phyloP scores from a whole-genome alignment of 2,888 invertebrate genomes.

The Diarsia rubi region DNA sequence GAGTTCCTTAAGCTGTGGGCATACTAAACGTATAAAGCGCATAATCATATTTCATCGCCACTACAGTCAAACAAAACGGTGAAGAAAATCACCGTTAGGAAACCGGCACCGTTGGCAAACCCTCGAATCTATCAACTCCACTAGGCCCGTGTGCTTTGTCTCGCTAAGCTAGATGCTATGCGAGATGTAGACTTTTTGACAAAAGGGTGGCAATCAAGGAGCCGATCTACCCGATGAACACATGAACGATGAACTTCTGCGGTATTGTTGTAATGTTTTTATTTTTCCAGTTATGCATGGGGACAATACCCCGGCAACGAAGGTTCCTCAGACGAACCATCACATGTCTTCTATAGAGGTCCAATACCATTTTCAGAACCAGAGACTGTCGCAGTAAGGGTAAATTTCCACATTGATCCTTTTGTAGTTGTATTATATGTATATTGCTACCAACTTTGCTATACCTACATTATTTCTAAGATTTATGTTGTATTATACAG shows the following conservation, averaged over 20 bases:
- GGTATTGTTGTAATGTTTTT: background rate
- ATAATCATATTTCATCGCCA: background rate
- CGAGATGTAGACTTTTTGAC: background rate
- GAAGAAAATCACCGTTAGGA: background rate
- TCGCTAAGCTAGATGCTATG: background rate
- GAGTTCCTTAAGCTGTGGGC: no score
- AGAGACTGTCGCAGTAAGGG: constrained; percentile 93
- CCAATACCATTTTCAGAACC: constrained; percentile 96
- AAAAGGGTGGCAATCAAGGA: background rate
- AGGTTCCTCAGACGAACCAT: constrained; percentile 95
- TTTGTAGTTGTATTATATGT: background rate
- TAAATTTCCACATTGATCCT: constrained; percentile 61
- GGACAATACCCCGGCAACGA: constrained; percentile 89
- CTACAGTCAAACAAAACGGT: background rate
- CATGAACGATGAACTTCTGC: background rate
- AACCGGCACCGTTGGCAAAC: background rate
- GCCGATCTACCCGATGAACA: background rate
- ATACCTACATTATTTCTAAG: no score
- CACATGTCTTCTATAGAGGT: constrained; percentile 95
- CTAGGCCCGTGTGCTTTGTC: background rate
- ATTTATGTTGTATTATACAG: no score
- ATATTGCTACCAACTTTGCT: background rate
- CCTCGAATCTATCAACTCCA: background rate
- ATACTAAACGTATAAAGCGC: no score
- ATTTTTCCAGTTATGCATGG: constrained; percentile 93